phyloP scores from a whole-genome alignment of 1,140 invertebrate species.

The Drosophila malerkotliana region DNA sequence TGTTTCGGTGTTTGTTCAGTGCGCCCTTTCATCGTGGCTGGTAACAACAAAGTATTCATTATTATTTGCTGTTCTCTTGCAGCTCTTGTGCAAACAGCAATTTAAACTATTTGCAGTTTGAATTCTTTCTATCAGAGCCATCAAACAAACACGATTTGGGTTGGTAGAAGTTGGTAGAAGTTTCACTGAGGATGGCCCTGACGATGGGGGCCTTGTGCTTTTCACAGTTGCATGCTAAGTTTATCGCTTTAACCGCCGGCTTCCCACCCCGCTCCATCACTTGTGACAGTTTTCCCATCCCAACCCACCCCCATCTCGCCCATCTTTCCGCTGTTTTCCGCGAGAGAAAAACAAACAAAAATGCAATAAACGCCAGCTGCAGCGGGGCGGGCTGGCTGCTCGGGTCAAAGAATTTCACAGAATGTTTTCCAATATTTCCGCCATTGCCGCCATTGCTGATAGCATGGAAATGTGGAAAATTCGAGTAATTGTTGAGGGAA shows the following conservation, averaged over 20 bases:
- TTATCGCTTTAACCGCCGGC: constrained; percentile 32
- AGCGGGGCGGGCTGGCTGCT: constrained; percentile 9
- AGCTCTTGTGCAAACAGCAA: constrained; percentile 57
- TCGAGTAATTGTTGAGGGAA: constrained; percentile 42
- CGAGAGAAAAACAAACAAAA: constrained; percentile 57
- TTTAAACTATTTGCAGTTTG: constrained; percentile 55
- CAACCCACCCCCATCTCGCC: background rate
- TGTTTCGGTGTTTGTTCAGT: constrained; percentile 25
- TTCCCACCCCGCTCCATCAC: background rate
- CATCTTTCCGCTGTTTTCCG: constrained; percentile 37
- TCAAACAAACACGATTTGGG: constrained; percentile 47
- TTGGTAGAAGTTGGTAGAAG: constrained; percentile 24
- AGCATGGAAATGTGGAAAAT: constrained; percentile 60
- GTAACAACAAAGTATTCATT: constrained; percentile 41
- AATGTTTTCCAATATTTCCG: constrained; percentile 54
- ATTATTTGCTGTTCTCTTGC: constrained; percentile 41
- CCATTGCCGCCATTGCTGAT: constrained; percentile 33
- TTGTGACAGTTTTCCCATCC: constrained; percentile 12
- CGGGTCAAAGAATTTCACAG: constrained; percentile 70
- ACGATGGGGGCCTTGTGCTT: constrained; percentile 28
- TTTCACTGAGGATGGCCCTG: constrained; percentile 12
- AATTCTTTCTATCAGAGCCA: constrained; percentile 46
- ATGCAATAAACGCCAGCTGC: constrained; percentile 75
- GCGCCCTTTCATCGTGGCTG: constrained; percentile 35
- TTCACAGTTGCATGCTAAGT: constrained; percentile 65